Evolutionary conservation across 1,140 invertebrate species (phyloP).

Genomic region (Drosophila tsacasi): DNA sequence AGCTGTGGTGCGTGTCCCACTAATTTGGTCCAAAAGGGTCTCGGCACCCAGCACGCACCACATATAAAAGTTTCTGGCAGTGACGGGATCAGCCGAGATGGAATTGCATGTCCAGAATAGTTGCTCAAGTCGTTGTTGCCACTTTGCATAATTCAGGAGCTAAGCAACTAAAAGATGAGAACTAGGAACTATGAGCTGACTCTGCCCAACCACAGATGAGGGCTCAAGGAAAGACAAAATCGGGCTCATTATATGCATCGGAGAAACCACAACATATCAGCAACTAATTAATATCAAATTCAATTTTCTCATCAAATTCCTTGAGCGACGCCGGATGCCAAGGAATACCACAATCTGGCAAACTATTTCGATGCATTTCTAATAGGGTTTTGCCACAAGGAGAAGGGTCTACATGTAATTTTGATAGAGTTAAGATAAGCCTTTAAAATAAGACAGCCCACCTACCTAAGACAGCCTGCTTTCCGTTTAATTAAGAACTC

Average conservation of each 20-base stretch:
- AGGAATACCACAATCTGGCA: neutral
- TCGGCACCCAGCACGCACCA: constrained; percentile 55
- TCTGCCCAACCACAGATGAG: neutral
- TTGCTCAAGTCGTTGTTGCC: constrained; percentile 48
- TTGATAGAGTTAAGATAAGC: neutral
- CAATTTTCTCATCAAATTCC: neutral
- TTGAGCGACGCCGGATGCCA: no score
- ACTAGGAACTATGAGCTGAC: neutral
- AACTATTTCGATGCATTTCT: neutral
- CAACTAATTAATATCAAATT: constrained; percentile 34
- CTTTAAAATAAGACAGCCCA: no score
- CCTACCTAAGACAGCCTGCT: no score
- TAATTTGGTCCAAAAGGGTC: constrained; percentile 60
- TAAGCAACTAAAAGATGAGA: neutral
- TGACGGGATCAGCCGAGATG: constrained; percentile 29
- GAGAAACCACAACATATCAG: constrained; percentile 5
- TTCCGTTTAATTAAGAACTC: no score
- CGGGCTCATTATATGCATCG: neutral
- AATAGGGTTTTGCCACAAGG: neutral
- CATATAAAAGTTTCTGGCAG: constrained; percentile 64
- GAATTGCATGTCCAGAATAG: constrained; percentile 67
- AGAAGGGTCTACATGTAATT: neutral
- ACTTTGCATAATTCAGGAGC: constrained; percentile 59
- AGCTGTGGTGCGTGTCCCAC: constrained; percentile 65
- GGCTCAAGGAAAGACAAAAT: neutral